Percentiles rank a stretch among this genome's conserved stretches.
These are phyloP conservation scores for Plagodis pulveraria DNA, from an alignment of 2,888 invertebrate genomes.

Conservation along the genomic window DNA sequence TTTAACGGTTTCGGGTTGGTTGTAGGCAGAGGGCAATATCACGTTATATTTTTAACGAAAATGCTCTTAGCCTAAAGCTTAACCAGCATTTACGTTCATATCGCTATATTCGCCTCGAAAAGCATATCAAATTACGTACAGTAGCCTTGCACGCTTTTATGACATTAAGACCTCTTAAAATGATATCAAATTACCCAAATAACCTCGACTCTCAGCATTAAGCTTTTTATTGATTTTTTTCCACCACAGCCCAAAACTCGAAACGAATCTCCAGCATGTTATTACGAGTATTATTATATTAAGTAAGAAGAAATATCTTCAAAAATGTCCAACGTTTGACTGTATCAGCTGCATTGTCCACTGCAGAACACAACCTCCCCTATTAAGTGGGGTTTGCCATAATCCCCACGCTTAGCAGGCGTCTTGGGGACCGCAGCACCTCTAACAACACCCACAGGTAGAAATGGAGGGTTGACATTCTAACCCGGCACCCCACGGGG, in stretches of 20 bases:
- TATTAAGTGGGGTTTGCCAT: no score
- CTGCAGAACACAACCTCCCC: no score
- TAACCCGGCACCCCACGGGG: no score
- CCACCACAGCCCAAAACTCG: not conserved
- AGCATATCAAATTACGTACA: constrained; percentile 10
- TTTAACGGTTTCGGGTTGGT: constrained; percentile 10
- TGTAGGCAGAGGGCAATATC: constrained; percentile 16
- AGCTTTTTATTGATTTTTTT: not conserved
- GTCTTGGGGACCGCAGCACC: no score
- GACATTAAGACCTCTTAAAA: constrained; percentile 32
- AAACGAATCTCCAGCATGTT: no score
- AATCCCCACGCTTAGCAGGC: no score
- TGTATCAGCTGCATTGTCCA: no score
- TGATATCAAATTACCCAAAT: constrained; percentile 29
- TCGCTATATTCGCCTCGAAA: constrained; percentile 4
- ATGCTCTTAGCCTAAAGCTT: constrained; percentile 14
- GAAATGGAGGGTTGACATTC: no score
- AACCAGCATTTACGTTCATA: constrained; percentile 9
- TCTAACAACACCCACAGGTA: no score
- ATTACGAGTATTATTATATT: no score
- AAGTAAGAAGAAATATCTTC: no score
- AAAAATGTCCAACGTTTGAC: no score
- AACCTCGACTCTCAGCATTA: constrained; percentile 18
- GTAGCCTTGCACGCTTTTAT: constrained; percentile 15
- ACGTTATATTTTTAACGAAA: constrained; percentile 17